Evolutionary conservation across 2,797 vertebrate genomes (phyloP), one percentile per base, ranked within the genome.

Genomic region (Galaxias olidus): DNA sequence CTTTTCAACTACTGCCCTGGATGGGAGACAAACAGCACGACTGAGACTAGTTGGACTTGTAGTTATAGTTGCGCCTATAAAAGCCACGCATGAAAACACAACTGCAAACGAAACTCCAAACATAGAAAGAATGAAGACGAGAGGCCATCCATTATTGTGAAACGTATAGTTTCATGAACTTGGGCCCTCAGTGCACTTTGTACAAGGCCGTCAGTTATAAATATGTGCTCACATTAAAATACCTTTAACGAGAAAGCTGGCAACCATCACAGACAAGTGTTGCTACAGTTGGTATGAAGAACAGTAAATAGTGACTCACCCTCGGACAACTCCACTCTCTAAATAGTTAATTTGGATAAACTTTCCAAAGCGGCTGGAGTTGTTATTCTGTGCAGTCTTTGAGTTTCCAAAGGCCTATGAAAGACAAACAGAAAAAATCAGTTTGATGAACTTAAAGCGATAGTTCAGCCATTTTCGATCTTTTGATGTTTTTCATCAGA

Each of bases 311-410:
- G 20, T 9, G 48, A 60, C 91, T 92, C 73, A 99, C 97, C 97
- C 97, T 84, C 97, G 84, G 77, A 98, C 96, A 45, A 97, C 89
- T 0, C 97, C 97, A 0, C 90, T 97, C 82, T 96, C 94, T 81
- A 98, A 90, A 80, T 98, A 99, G 87, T 95, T 96, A 82, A 99
- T 94, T 86, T 98, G 96, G 82, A 98, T 95, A 74, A 98, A 98
- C 79, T 98, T 99, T 70, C 96, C 96, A 47, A 98, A 98, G 61
- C 97, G 95, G 72, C 97, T 99, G 66, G 96, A 98, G 88, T 99
- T 99, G 84, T 96, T 94, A 87, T 99, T 99, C 81, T 95, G 91
- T 15, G 93, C 87, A 0, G 96, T 98, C 86, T 93, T 95, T 4
- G 97, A 96, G 1, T 98, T 99, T 66, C 97, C 97, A 70, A 99